These are phyloP conservation scores for Antheraea assamensis DNA, from an alignment of 2,888 invertebrate genomes.

Conservation along the genomic window DNA sequence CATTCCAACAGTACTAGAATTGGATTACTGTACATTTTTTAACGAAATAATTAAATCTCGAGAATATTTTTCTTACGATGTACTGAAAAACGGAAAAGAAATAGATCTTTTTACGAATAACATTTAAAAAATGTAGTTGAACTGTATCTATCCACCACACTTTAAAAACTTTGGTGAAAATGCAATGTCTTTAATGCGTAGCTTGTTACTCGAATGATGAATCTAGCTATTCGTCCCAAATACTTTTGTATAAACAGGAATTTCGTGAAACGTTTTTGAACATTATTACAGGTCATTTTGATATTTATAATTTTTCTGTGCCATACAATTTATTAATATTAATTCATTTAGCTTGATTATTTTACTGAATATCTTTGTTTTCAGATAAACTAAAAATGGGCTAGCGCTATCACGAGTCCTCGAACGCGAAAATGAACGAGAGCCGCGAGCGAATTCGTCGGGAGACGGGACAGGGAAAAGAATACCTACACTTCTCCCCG, in stretches of 20 bases:
- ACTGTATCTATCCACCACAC: no score
- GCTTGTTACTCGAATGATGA: no score
- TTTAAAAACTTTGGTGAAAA: no score
- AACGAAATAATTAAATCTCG: background rate
- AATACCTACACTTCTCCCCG: slow-evolving; percentile 85
- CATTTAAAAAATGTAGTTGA: no score
- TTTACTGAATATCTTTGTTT: slow-evolving; percentile 7
- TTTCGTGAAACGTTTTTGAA: background rate
- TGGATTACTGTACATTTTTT: background rate
- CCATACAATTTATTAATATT: background rate
- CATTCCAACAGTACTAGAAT: background rate
- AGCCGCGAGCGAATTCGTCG: slow-evolving; percentile 87
- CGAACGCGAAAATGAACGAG: slow-evolving; percentile 82
- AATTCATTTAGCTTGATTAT: background rate
- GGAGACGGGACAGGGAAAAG: slow-evolving; percentile 83
- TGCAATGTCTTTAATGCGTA: no score
- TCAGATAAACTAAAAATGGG: slow-evolving; percentile 54
- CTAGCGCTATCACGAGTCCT: slow-evolving; percentile 50
- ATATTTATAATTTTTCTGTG: background rate
- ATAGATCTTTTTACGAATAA: background rate
- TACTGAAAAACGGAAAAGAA: background rate
- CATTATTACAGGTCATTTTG: background rate
- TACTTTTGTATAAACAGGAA: background rate
- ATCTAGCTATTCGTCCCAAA: no score
- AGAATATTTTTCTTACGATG: background rate